A percentile compares a stretch with the other conserved stretches of the same genome.
These are phyloP conservation scores for Oceanodroma leucorhoa DNA, from an alignment of 2,797 vertebrate genomes.

Conservation along the genomic window DNA sequence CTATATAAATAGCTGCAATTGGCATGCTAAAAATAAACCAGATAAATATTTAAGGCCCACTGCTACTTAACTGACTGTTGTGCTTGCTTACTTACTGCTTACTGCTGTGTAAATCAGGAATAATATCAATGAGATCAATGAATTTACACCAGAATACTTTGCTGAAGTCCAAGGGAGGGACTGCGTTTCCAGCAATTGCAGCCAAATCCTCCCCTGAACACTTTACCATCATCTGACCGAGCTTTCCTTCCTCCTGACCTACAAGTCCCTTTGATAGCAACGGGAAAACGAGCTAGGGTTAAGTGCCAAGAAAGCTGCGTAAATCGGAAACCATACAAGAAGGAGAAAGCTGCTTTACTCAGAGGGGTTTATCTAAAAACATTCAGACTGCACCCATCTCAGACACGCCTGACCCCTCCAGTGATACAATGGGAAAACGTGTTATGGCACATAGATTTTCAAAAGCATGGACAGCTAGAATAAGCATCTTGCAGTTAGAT, in stretches of 20 bases:
- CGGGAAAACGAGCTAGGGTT: neutral
- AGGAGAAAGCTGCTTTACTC: neutral
- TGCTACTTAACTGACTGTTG: neutral
- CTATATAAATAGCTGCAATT: constrained; percentile 28
- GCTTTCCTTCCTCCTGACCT: neutral
- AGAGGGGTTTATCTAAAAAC: neutral
- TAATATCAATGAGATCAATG: neutral
- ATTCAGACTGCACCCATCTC: neutral
- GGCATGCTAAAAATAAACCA: constrained; percentile 33
- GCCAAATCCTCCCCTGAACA: neutral
- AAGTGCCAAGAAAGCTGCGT: neutral
- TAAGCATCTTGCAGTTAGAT: neutral
- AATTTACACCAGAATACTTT: neutral
- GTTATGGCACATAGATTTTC: neutral
- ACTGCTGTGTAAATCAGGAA: neutral
- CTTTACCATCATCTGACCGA: neutral
- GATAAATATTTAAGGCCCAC: constrained; percentile 43
- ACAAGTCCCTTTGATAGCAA: neutral
- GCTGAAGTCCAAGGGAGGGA: neutral
- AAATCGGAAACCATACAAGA: neutral
- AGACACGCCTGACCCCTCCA: neutral
- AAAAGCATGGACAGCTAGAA: neutral
- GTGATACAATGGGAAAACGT: neutral
- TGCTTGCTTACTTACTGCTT: neutral
- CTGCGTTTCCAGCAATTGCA: neutral